Evolutionary conservation across 2,888 invertebrate species (phyloP).

Genomic region (Hemistola chrysoprasaria): DNA sequence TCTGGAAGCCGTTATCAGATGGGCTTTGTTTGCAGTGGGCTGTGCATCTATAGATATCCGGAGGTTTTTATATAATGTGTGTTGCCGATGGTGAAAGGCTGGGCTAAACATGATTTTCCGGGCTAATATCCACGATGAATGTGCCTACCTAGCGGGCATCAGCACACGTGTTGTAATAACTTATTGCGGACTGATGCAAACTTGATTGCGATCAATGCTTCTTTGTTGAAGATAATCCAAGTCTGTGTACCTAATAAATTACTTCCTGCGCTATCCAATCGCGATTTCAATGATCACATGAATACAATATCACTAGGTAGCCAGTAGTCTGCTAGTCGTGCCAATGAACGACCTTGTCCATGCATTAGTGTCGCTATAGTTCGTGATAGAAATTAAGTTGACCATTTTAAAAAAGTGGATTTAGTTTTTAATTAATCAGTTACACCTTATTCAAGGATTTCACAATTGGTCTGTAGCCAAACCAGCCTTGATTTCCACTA

Average conservation of each 20-base stretch:
- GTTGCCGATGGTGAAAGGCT: constrained; percentile 62
- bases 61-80: constrained; percentile 41
- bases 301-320: constrained; percentile 13
- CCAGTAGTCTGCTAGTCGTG: too few relatives aligned
- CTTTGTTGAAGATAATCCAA: constrained; percentile 6
- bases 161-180: constrained; percentile 50
- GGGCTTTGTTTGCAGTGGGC: constrained; percentile 47
- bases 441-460: constrained; percentile 16
- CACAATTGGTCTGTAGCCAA: constrained; percentile 8
- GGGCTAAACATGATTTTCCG: constrained; percentile 60
- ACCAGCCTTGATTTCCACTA: too few relatives aligned
- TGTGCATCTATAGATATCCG: too few relatives aligned
- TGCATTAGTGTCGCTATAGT: constrained; percentile 17
- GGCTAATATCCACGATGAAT: constrained; percentile 54
- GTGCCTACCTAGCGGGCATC: constrained; percentile 47
- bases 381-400: constrained; percentile 24
- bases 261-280: constrained; percentile 4
- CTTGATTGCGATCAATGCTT: constrained; percentile 33
- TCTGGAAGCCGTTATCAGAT: constrained; percentile 46
- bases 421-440: constrained; percentile 13
- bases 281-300: neutral
- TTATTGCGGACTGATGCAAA: constrained; percentile 52
- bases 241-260: constrained; percentile 1
- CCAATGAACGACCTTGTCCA: constrained; percentile 28
- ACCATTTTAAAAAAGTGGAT: constrained; percentile 12